These are phyloP conservation scores for Kryphioiulus occultus DNA, from an alignment of 2,888 invertebrate species.

Conservation along the genomic window DNA sequence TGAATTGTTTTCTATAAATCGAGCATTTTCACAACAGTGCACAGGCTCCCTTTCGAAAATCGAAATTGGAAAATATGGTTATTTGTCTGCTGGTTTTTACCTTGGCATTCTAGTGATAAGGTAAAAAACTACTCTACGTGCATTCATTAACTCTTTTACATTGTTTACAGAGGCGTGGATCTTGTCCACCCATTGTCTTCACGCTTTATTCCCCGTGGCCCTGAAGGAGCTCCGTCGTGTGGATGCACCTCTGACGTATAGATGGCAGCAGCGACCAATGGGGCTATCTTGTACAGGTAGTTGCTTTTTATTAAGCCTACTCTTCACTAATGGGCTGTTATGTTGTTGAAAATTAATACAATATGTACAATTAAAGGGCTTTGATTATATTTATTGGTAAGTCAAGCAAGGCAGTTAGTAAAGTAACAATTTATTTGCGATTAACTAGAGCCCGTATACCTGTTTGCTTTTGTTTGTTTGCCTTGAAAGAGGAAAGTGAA, in stretches of 20 bases:
- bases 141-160: neutral
- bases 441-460: neutral
- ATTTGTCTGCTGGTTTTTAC: neutral
- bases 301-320: neutral
- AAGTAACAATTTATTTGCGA: neutral
- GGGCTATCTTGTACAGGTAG: neutral
- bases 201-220: neutral
- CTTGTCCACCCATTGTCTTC: neutral
- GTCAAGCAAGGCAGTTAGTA: neutral
- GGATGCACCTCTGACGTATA: neutral
- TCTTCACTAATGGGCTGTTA: neutral
- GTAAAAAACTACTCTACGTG: neutral
- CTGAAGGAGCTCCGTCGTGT: neutral
- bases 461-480: neutral
- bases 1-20: too few species aligned
- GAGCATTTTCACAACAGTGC: too few species aligned
- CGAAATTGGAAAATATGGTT: neutral
- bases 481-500: neutral
- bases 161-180: neutral
- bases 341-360: neutral
- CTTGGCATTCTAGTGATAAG: neutral
- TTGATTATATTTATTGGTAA: neutral
- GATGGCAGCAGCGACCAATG: constrained; percentile 4
- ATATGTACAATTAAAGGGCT: neutral
- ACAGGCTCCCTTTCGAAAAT: neutral